These are phyloP conservation scores for Strix uralensis DNA, from an alignment of 2,113 vertebrate species.

Conservation along the genomic window DNA sequence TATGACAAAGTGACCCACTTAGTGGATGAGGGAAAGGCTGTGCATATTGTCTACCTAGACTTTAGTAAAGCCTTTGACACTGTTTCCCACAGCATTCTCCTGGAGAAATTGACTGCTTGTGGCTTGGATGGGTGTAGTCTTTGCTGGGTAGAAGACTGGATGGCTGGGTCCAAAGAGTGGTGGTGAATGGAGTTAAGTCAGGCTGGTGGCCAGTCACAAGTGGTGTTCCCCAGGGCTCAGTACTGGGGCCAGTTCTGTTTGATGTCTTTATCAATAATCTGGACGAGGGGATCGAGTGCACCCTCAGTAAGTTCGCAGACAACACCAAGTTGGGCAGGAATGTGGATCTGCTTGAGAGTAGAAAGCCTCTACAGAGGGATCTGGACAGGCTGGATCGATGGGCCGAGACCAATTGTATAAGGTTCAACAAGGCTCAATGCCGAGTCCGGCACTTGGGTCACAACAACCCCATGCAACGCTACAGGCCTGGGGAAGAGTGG, in stretches of 20 bases:
- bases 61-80: not conserved
- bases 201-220: not conserved
- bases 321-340: not conserved
- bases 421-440: not conserved
- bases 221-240: not conserved
- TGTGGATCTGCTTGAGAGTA: not conserved
- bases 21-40: not conserved
- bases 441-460: not conserved
- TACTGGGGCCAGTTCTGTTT: not conserved
- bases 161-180: no score
- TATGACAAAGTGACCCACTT: not conserved
- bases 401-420: not conserved
- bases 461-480: no score
- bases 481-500: no score
- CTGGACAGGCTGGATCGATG: not conserved
- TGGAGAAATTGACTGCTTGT: not conserved
- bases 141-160: no score
- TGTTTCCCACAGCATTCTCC: not conserved
- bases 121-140: not conserved
- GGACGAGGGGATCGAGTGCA: fast-evolving
- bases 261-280: not conserved
- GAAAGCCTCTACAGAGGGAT: not conserved
- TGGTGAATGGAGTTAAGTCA: no score
- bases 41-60: not conserved
- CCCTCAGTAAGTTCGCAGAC: not conserved